Base-by-base conservation (phyloP, 2,888 invertebrate species). In the Diaphora mendica region DNA sequence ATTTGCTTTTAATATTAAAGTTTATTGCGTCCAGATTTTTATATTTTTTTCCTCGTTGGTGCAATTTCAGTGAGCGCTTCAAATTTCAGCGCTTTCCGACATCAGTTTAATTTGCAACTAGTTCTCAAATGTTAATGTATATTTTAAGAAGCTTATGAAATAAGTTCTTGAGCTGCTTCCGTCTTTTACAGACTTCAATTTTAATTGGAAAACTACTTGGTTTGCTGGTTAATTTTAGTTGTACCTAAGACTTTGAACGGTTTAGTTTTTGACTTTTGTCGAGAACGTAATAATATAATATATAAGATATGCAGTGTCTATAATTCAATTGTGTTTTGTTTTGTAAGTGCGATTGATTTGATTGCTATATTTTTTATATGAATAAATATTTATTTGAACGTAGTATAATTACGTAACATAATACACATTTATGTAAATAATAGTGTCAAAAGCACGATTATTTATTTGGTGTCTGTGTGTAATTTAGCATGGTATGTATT, bases 141-240 rank as follows among this genome's bases (percentile, higher is more conserved):
- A 26, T 64, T 72, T 62, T 68, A 64, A 72, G 23, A 42, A 55
- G 72, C 51, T 68, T 68, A 23, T 39, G 39, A 51, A 68, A 68
- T 51, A 48, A 68, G 39, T 68, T 5, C 30, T n/a, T 3, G 20
- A 20, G 33, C 42, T 26, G 64, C 72, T 68, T 68, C 62, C 7
- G 35, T 13, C 23, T 30, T 64, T 35, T 35, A 20, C n/a, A 68
- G 62, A 51, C 26, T 42, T 15, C 26, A 48, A 48, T 51, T 68
- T 51, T 64, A 68, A 68, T 68, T 72, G 51, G 26, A 72, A 68
- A 39, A 64, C 51, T 68, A 68, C 30, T 72, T 62, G 26, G 30
- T n/a, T 51, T 51, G 51, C 26, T 44, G 26, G n/a, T 55, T n/a
- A 55, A n/a, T n/a, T n/a, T n/a, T n/a, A n/a, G n/a, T n/a, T n/a